A percentile compares a stretch with the other conserved stretches of the same genome.
phyloP scores from a whole-genome alignment of 2,113 vertebrate genomes.

The Ptilonorhynchus violaceus region DNA sequence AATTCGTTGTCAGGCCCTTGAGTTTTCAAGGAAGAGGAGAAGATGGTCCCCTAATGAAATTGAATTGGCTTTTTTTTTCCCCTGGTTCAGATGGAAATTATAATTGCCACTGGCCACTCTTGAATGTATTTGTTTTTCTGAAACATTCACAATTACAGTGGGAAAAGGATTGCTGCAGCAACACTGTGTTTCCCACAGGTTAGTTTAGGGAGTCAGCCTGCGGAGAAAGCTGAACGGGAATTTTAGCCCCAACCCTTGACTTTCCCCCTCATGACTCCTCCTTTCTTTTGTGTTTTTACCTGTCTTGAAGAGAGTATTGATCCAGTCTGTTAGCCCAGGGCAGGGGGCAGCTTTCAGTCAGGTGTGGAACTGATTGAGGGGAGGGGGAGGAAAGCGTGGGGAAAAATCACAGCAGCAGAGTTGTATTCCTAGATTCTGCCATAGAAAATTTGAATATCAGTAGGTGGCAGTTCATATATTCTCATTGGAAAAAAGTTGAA shows the following conservation, averaged over 20 bases:
- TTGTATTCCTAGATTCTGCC: neutral
- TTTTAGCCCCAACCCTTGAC: neutral
- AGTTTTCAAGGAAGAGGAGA: neutral
- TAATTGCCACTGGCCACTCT: neutral
- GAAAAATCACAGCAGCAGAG: neutral
- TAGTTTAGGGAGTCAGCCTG: neutral
- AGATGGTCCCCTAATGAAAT: neutral
- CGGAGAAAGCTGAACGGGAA: neutral
- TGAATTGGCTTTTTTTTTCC: neutral
- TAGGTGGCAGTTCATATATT: neutral
- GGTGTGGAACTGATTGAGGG: neutral
- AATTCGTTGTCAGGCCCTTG: neutral
- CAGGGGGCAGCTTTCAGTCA: neutral
- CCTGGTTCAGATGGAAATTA: neutral
- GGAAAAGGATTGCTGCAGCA: neutral
- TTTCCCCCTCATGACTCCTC: neutral
- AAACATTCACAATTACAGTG: neutral
- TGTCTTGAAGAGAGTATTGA: neutral
- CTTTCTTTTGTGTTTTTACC: neutral
- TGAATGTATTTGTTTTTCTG: neutral
- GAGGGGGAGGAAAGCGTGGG: neutral
- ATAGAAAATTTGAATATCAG: neutral
- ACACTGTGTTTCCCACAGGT: neutral
- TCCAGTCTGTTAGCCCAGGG: neutral
- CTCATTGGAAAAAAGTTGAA: neutral